Evolutionary conservation across 2,888 invertebrate species (phyloP).

Genomic region (Spodoptera picta): DNA sequence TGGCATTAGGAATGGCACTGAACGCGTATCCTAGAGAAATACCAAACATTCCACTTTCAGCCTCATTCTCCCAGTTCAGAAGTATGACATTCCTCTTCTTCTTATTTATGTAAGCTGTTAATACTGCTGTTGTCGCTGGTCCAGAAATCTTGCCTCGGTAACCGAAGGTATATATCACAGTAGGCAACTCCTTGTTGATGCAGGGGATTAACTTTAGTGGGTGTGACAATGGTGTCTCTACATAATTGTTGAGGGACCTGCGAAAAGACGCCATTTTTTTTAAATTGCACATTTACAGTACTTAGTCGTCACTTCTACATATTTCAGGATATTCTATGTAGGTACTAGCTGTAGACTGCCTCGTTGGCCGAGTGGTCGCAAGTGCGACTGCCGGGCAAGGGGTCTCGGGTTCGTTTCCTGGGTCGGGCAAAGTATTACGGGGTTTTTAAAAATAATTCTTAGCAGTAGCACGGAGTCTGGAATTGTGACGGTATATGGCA

Average conservation of each 20-base stretch:
- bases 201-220: conserved; percentile 69
- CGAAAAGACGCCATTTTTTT: no score
- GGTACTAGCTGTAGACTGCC: no score
- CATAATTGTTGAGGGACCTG: conserved; percentile 72
- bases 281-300: no score
- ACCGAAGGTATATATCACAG: conserved; percentile 81
- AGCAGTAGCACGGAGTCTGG: no score
- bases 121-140: conserved; percentile 78
- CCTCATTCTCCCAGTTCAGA: conserved; percentile 83
- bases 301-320: no score
- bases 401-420: no score
- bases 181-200: conserved; percentile 71
- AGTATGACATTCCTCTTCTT: conserved; percentile 80
- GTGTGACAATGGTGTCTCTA: conserved; percentile 64
- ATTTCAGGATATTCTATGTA: no score
- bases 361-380: no score
- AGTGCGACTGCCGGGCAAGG: no score
- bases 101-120: conserved; percentile 73
- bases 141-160: conserved; percentile 75
- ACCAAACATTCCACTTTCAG: conserved; percentile 74
- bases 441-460: no score
- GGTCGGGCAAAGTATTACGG: no score
- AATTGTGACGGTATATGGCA: no score
- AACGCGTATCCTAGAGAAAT: conserved; percentile 75
- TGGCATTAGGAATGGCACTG: conserved; percentile 79